Evolutionary conservation across 37 sponge, comb jelly and placozoan species (phyloP), one percentile per base, ranked within the genome.

Genomic region (Agelas oroides): DNA sequence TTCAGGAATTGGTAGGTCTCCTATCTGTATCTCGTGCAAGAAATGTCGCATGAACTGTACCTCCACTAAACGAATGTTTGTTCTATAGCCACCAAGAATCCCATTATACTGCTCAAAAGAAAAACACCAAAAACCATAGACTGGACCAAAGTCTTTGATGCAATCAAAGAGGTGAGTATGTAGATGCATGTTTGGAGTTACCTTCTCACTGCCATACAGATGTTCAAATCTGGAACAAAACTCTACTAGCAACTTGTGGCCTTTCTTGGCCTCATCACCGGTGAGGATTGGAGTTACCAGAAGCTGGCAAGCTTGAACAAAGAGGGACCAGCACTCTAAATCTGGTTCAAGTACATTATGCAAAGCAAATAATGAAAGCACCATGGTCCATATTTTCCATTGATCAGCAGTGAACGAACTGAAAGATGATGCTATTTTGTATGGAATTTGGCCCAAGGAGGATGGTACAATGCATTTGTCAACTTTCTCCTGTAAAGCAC

Each of bases 361-460:
- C 20, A 90, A 39, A 20, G 36, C 62, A 37, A 73, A 19, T 1
- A 76, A 30, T 32, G 78, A 82, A 52, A 54, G 77, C 5, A 82
- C 41, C 20, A 65, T 59, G 18, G 32, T 81, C 86, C 91, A 90
- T 20, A 65, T 79, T 2, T 34, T 61, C 91, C 91, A 90, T 36
- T 91, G 92, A 15, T 86, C 81, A 36, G 91, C 91, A 41, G 87
- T 91, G 24, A 91, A 85, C 20, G 35, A 83, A 62, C 79, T 34
- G 56, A 5, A 25, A 19, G 25, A 62, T 57, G 81, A 89, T 56
- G 67, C 33, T 36, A 89, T 84, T 53, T 89, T 89, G 8, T 6
- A 38, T 67, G 85, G 85, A 63, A n/a, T n/a, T n/a, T n/a, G n/a
- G n/a, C n/a, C 16, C n/a, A 6, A 60, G 77, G 59, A 36, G 25